These are phyloP conservation scores for Calameuta pallipes DNA, from an alignment of 2,888 invertebrate species.

Conservation along the genomic window DNA sequence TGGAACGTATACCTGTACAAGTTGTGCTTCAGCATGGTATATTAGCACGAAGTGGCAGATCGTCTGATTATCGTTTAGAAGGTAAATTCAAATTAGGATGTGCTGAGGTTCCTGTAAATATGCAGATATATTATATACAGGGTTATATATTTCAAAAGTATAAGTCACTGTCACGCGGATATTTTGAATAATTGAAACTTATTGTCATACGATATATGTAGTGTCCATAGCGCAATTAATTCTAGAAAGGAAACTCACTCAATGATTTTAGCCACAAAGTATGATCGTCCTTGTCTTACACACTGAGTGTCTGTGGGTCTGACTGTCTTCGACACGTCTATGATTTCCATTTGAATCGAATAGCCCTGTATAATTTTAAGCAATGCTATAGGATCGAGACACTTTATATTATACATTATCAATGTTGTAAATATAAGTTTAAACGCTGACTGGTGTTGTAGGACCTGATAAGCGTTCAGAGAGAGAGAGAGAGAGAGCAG, in stretches of 20 bases:
- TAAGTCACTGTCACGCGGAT: neutral
- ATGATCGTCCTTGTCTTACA: no score
- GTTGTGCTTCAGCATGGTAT: neutral
- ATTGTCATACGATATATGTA: no score
- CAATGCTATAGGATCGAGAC: neutral
- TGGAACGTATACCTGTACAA: neutral
- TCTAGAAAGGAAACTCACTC: neutral
- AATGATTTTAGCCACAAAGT: neutral
- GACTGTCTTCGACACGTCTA: no score
- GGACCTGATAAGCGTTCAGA: neutral
- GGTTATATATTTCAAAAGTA: neutral
- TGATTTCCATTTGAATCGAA: neutral
- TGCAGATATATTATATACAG: neutral
- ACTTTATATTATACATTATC: conserved; percentile 34
- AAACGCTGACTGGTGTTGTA: neutral
- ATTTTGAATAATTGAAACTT: neutral
- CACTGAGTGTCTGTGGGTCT: no score
- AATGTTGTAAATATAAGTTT: conserved; percentile 35
- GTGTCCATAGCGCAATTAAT: neutral
- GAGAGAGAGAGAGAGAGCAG: neutral
- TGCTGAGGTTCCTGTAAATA: neutral
- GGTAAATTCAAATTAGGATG: neutral
- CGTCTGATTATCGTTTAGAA: neutral
- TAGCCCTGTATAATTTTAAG: neutral
- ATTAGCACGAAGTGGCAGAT: neutral